Conservation (phyloP, 2,797 vertebrate genomes). For the Myotis findleyi region DNA sequence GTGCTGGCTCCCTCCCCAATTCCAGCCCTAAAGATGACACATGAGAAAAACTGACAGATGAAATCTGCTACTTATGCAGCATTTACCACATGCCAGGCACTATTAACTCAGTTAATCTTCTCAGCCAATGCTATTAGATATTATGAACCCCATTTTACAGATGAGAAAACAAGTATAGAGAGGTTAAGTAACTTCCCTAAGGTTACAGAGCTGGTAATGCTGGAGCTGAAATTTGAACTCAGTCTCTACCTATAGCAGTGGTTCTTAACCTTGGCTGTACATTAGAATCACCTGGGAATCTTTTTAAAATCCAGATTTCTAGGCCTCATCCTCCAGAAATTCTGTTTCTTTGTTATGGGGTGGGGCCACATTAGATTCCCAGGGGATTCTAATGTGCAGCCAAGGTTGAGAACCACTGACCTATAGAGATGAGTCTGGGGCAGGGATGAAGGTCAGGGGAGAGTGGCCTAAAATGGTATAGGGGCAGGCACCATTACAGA, state of each 20-base stretch:
- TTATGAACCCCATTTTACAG: not conserved
- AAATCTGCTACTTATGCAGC: not conserved
- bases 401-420: not conserved
- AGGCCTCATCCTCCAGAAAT: too few relatives aligned
- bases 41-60: not conserved
- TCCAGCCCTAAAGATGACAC: not conserved
- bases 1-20: not conserved
- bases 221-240: not conserved
- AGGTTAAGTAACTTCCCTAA: not conserved
- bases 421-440: not conserved
- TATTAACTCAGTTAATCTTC: constrained; percentile 8
- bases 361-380: too few relatives aligned
- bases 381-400: too few relatives aligned
- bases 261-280: too few relatives aligned
- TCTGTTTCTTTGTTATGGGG: too few relatives aligned
- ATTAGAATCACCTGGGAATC: too few relatives aligned
- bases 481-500: fast-evolving
- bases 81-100: not conserved
- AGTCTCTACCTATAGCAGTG: not conserved
- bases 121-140: not conserved
- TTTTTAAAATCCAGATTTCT: too few relatives aligned
- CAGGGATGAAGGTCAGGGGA: not conserved
- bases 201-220: not conserved
- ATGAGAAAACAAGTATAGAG: not conserved
- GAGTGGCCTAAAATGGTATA: not conserved